A percentile compares a stretch with the other conserved stretches of the same genome.
phyloP scores from a whole-genome alignment of 2,113 vertebrate genomes.

The Hemiscyllium ocellatum region DNA sequence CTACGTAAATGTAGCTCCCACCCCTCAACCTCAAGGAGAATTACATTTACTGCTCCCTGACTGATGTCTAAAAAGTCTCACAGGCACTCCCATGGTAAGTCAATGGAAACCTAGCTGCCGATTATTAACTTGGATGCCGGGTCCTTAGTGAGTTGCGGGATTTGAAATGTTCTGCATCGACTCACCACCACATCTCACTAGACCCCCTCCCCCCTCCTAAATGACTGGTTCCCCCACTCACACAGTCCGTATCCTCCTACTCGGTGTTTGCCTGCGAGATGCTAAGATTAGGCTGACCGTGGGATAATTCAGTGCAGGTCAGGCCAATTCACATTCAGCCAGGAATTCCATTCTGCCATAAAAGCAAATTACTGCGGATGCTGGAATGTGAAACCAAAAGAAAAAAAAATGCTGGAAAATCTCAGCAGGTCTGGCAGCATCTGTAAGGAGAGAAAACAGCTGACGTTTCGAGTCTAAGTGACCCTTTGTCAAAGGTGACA shows the following conservation, averaged over 20 bases:
- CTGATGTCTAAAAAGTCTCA: neutral
- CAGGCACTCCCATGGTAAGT: neutral
- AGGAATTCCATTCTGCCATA: neutral
- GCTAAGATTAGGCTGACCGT: neutral
- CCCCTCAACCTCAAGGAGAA: neutral
- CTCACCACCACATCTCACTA: neutral
- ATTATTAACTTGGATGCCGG: too few species aligned
- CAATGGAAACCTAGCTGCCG: neutral
- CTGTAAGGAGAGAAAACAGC: too few species aligned
- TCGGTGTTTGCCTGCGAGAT: neutral
- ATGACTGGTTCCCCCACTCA: neutral
- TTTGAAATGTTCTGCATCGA: neutral
- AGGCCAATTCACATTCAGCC: neutral
- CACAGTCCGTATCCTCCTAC: neutral
- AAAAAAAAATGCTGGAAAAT: too few species aligned
- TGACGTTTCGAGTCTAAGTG: too few species aligned
- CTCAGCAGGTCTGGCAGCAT: too few species aligned
- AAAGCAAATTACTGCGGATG: too few species aligned
- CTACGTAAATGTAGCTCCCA: too few species aligned
- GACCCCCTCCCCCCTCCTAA: neutral
- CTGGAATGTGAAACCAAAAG: too few species aligned
- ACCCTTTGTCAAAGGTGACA: too few species aligned
- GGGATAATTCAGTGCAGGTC: neutral
- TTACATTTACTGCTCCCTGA: neutral
- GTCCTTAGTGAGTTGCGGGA: neutral